Conservation (phyloP, 30 jellyfish, hydroid and myxozoan genomes). For the Nemopilema nomurai region DNA sequence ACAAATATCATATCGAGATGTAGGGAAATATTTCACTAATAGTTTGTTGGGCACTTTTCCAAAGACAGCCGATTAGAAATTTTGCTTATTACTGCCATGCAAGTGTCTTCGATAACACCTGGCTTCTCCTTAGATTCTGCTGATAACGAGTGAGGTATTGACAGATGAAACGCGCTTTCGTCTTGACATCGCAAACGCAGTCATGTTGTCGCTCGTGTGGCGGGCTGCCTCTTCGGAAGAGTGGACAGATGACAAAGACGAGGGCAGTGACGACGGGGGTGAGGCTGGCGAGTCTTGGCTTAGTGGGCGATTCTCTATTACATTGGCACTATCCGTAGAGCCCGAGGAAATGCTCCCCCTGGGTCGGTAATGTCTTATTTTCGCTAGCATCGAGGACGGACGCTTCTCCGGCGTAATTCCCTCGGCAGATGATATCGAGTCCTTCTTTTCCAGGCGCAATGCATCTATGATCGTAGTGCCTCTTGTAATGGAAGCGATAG, state of each 20-base stretch:
- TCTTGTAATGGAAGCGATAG: conserved; percentile 55
- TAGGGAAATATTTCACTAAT: too few relatives aligned
- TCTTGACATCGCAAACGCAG: conserved; percentile 20
- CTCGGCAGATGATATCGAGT: conserved; percentile 46
- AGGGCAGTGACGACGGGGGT: conserved; percentile 62
- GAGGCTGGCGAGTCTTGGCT: conserved; percentile 55
- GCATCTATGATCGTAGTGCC: conserved; percentile 74
- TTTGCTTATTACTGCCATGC: too few relatives aligned
- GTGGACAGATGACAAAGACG: conserved; percentile 63
- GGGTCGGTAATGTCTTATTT: conserved; percentile 17
- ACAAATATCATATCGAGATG: too few relatives aligned
- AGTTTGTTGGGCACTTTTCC: too few relatives aligned
- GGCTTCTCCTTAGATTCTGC: conserved; percentile 57
- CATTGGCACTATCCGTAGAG: conserved; percentile 38
- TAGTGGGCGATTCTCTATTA: conserved; percentile 38
- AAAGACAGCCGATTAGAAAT: too few relatives aligned
- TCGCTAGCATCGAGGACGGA: conserved; percentile 10
- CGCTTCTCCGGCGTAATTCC: conserved; percentile 6
- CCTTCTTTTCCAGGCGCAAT: conserved; percentile 47
- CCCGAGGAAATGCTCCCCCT: conserved; percentile 65
- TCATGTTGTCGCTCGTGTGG: conserved; percentile 27
- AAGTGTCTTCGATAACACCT: too few relatives aligned
- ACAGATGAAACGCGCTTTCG: conserved; percentile 44
- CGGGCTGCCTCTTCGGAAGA: conserved; percentile 70
- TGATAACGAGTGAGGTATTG: conserved; percentile 56